phyloP scores from a whole-genome alignment of 2,797 vertebrate species.

The Nasua narica region DNA sequence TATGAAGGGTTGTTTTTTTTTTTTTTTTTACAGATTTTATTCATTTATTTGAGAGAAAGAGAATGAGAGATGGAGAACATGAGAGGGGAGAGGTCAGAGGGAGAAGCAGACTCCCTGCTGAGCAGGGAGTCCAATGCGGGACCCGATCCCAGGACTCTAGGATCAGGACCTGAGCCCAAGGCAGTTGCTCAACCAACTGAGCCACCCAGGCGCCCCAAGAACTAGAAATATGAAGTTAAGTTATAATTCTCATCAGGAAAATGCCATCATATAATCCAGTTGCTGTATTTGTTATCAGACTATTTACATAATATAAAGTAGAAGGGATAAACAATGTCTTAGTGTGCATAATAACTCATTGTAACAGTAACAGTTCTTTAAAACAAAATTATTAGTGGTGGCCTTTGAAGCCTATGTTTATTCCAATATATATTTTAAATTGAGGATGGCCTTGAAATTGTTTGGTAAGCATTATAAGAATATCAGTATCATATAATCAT shows the following conservation, averaged over 20 bases:
- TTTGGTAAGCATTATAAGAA: slow-evolving; percentile 34
- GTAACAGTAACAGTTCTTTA: background rate
- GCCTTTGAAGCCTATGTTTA: background rate
- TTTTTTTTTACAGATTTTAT: too few relatives aligned
- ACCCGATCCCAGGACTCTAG: too few relatives aligned
- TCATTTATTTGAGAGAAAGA: too few relatives aligned
- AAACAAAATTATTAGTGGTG: background rate
- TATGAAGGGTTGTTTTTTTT: too few relatives aligned
- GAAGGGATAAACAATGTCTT: background rate
- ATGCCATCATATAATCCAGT: background rate
- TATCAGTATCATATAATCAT: slow-evolving; percentile 21
- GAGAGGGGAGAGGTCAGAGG: too few relatives aligned
- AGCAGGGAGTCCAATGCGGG: too few relatives aligned
- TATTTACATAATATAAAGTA: background rate
- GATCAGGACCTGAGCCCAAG: too few relatives aligned
- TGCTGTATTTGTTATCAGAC: background rate
- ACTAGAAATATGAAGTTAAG: background rate
- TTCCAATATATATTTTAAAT: background rate
- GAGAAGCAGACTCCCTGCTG: too few relatives aligned
- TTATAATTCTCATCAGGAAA: background rate
- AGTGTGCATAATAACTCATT: background rate
- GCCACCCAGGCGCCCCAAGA: too few relatives aligned
- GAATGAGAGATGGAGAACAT: too few relatives aligned
- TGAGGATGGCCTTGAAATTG: slow-evolving; percentile 29
- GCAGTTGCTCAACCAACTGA: too few relatives aligned